A percentile compares a stretch with the other conserved stretches of the same genome.
Conservation (phyloP, 2,113 vertebrate genomes). For the Hystrix cristata region DNA sequence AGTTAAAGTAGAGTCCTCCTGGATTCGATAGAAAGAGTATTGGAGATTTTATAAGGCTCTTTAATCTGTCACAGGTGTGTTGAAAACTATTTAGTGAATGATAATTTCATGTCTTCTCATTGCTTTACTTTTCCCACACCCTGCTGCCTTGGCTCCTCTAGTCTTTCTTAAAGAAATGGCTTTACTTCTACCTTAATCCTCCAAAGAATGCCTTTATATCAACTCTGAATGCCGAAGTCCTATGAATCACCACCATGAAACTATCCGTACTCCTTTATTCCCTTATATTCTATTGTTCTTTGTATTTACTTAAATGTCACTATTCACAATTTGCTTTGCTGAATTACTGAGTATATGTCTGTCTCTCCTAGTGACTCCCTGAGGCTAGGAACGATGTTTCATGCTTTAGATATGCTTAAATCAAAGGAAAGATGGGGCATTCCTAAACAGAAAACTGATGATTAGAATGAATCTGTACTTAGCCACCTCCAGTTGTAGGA, state of each 20-base stretch:
- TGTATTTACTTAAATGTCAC: not conserved
- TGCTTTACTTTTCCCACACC: not conserved
- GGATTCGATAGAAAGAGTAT: not conserved
- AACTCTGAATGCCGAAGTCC: not conserved
- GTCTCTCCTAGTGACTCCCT: not conserved
- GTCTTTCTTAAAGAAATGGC: not conserved
- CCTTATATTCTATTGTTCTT: not conserved
- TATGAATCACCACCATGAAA: not conserved
- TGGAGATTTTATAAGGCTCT: not conserved
- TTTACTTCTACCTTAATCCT: not conserved
- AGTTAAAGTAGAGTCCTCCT: not conserved
- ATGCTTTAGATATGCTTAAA: not conserved
- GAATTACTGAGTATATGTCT: not conserved
- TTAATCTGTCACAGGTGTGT: not conserved
- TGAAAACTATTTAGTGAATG: not conserved
- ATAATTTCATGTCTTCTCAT: not conserved
- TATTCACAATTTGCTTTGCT: not conserved
- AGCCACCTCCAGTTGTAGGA: fast-evolving
- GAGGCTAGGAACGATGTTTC: not conserved
- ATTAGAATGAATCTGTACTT: not conserved
- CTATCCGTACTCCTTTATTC: not conserved
- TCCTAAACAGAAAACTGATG: not conserved
- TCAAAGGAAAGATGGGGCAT: not conserved
- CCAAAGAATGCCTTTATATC: not conserved
- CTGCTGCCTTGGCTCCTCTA: not conserved